Conservation (phyloP, 1,140 invertebrate species). For the Sipha flava region DNA sequence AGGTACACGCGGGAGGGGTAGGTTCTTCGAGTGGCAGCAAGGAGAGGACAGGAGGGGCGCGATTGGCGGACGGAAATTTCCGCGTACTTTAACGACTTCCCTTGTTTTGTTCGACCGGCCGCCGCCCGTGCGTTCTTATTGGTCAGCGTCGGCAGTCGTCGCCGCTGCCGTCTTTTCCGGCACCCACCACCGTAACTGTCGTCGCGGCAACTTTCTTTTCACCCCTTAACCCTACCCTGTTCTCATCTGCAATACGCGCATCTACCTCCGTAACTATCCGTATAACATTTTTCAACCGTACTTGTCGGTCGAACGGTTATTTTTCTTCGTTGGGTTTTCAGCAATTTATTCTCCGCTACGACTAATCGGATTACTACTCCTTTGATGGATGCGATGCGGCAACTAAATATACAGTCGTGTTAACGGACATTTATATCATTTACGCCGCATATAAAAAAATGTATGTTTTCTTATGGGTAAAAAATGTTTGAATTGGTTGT, state of each 20-base stretch:
- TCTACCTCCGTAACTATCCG: neutral
- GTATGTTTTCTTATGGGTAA: too few species aligned
- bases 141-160: neutral
- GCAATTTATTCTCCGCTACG: neutral
- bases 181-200: neutral
- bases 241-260: neutral
- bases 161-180: neutral
- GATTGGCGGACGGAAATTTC: conserved; percentile 32
- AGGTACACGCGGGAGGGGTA: neutral
- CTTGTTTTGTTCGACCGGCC: conserved; percentile 25
- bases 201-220: neutral
- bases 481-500: too few species aligned
- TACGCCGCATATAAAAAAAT: too few species aligned
- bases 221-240: neutral
- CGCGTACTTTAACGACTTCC: conserved; percentile 31
- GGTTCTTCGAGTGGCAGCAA: neutral
- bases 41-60: conserved; percentile 1
- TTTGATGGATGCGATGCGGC: neutral
- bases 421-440: neutral
- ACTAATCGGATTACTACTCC: neutral
- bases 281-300: neutral
- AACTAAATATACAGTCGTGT: neutral
- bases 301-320: too few species aligned
- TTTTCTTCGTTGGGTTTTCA: neutral
- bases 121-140: conserved; percentile 26